A percentile compares a stretch with the other conserved stretches of the same genome.
phyloP scores from a whole-genome alignment of 2,797 vertebrate species.

The Neostethus bicornis region DNA sequence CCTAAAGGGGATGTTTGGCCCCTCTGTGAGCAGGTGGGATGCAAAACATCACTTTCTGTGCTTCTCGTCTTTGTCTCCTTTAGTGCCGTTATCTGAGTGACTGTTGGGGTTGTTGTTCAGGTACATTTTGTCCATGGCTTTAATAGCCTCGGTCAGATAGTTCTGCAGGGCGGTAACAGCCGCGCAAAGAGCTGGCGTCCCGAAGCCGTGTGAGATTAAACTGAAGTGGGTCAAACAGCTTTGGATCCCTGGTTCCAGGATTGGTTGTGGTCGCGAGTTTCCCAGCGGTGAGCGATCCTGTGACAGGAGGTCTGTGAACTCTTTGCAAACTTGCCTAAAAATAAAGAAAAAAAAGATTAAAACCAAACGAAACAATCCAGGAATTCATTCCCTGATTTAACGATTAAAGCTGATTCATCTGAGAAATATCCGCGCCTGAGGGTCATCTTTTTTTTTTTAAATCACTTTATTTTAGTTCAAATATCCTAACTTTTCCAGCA shows the following conservation, averaged over 20 bases:
- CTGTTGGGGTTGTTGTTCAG: slow-evolving; percentile 98
- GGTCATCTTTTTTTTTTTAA: not conserved
- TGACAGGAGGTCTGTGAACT: slow-evolving; percentile 99
- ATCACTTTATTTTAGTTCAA: not conserved
- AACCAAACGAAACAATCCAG: slow-evolving; percentile 6
- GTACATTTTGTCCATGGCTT: slow-evolving; percentile 99
- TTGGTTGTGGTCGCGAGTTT: slow-evolving; percentile 96
- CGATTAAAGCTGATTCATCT: not conserved
- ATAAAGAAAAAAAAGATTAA: slow-evolving; percentile 51
- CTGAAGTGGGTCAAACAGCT: slow-evolving; percentile 99
- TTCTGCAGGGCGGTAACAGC: slow-evolving; percentile 98
- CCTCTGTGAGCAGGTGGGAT: slow-evolving; percentile 38
- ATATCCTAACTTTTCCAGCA: not conserved
- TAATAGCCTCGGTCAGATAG: slow-evolving; percentile 99
- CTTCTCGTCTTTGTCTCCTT: slow-evolving; percentile 99
- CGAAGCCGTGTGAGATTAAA: slow-evolving; percentile 98
- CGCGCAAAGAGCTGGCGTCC: slow-evolving; percentile 96
- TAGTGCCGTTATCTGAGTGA: slow-evolving; percentile 97
- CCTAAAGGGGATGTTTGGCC: slow-evolving; percentile 36
- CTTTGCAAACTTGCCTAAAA: slow-evolving; percentile 98
- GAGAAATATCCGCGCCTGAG: slow-evolving; percentile 10
- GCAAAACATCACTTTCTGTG: slow-evolving; percentile 92
- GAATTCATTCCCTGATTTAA: slow-evolving; percentile 4
- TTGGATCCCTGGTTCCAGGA: slow-evolving; percentile 98
- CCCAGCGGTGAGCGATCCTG: slow-evolving; percentile 98